Evolutionary conservation across 2,797 vertebrate species (phyloP).

Genomic region (Salmo trutta): DNA sequence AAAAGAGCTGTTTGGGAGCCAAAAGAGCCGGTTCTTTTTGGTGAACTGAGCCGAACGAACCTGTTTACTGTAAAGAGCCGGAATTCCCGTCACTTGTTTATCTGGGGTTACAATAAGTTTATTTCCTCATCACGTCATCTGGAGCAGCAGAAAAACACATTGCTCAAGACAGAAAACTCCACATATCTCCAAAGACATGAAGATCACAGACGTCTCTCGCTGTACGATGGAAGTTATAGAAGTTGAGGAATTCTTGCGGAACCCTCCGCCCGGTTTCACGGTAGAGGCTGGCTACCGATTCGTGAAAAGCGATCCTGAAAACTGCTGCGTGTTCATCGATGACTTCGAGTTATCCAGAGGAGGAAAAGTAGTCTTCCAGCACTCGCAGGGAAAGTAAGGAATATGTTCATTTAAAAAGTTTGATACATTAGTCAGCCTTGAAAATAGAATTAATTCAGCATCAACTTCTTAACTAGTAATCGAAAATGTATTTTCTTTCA

Average conservation of each 20-base stretch:
- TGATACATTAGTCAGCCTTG: background rate
- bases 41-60: no score
- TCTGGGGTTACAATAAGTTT: no score
- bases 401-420: background rate
- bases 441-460: no score
- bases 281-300: constrained; percentile 41
- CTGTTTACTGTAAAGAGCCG: no score
- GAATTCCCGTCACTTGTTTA: no score
- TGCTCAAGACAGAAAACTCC: no score
- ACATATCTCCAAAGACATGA: constrained; percentile 15
- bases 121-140: background rate
- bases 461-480: no score
- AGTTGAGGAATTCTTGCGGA: constrained; percentile 57
- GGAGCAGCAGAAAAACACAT: background rate
- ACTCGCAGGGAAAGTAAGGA: constrained; percentile 65
- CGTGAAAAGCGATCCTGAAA: constrained; percentile 50
- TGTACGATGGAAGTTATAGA: constrained; percentile 44
- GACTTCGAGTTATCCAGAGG: constrained; percentile 40
- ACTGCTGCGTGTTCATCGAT: constrained; percentile 64
- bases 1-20: no score
- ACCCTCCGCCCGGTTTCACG: constrained; percentile 58
- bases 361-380: constrained; percentile 54
- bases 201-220: background rate
- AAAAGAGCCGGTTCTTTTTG: no score
- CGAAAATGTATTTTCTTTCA: constrained; percentile 20